Evolutionary conservation across 2,888 invertebrate species (phyloP), one percentile per base, ranked within the genome.

Genomic region (Eubasilissa splendida): DNA sequence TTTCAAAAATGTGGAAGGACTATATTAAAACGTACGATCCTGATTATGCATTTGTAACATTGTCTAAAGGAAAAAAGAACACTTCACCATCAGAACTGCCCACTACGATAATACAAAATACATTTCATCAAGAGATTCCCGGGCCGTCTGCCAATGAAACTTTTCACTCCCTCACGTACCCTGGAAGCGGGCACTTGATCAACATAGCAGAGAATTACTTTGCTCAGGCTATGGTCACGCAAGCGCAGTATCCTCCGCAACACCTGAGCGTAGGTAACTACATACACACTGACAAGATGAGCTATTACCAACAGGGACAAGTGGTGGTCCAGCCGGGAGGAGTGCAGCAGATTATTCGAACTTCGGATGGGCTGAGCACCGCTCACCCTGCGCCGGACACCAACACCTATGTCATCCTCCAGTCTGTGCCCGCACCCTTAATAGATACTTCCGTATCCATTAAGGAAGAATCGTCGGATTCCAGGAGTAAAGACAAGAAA

Each of bases 1-100:
- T 91, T 83, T 91, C 91, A 3, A 91, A 91, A 86, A 91, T 91
- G 91, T 91, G 91, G 90, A 91, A 91, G 85, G 91, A 91, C 84
- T 91, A 91, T 82, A 90, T 91, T n/a, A 90, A 90, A 84, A 88
- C 88, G 5, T 90, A 88, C 87, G 91, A 91, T 84, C 91, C 91
- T 58, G 89, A 90, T 54, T 91, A 91, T 84, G 89, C 90, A 83
- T 87, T 88, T 80, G 89, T 90, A 59, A 90, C 90, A 79, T 87
- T 90, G 88, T 89, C 89, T 50, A 91, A 90, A 85, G 90, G 90
- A 54, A 91, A 91, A 84, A 81, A 78, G 66, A 77, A 77, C 31
- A 3, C 56, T 42, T 53, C 66, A 54, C 80, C 68, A 42, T 10
- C 10, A 3, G 75, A 82, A 33, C 71, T 58, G 31, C 59, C 70